These are phyloP conservation scores for Allygus modestus DNA, from an alignment of 2,888 invertebrate species.

Conservation along the genomic window DNA sequence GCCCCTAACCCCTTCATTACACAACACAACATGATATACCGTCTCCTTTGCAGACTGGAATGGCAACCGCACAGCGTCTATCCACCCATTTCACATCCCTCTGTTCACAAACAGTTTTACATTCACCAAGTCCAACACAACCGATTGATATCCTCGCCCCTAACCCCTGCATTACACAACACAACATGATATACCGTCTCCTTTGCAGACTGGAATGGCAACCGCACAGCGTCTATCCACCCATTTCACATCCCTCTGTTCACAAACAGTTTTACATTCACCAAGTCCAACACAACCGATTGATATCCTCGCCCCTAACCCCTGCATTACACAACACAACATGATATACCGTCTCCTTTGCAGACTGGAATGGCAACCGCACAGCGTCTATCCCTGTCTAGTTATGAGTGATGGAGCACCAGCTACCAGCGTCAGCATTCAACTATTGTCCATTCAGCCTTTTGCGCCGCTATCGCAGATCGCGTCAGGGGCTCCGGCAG, in stretches of 20 bases:
- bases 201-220: background rate
- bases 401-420: constrained; percentile 33
- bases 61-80: no score
- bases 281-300: no score
- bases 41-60: no score
- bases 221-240: background rate
- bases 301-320: no score
- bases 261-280: no score
- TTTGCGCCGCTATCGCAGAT: background rate
- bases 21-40: no score
- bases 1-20: no score
- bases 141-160: no score
- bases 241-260: no score
- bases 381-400: constrained; percentile 18
- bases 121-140: no score
- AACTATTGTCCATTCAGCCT: constrained; percentile 39
- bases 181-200: constrained; percentile 23
- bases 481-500: background rate
- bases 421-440: constrained; percentile 11
- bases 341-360: constrained; percentile 11
- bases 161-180: background rate
- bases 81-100: no score
- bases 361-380: background rate
- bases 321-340: background rate
- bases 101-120: no score